Evolutionary conservation across 2,113 vertebrate genomes (phyloP), one percentile per base, ranked within the genome.

Genomic region (Mesembrinibis cayennensis): DNA sequence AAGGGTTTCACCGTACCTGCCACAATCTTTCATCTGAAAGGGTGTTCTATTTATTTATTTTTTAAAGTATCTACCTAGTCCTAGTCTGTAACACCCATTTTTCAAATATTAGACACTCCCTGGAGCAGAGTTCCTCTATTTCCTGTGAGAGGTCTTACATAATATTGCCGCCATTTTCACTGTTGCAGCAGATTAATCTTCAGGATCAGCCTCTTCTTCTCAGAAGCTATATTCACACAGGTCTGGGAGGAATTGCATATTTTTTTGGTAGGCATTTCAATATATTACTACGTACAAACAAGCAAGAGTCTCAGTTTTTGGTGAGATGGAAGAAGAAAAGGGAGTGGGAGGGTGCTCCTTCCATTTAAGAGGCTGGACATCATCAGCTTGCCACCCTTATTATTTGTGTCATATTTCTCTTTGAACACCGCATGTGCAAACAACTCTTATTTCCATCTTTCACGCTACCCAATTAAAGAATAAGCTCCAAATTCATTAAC

Each of bases 171-270:
- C 40, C 21, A 58, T 86, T 72, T 81, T 56, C n/a, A 83, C 16
- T 42, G 27, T 5, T 70, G 50, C 19, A 66, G 59, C 45, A 83
- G n/a, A 73, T 38, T 61, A 32, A 77, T 45, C n/a, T 70, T 66
- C 44, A 53, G 58, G 53, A 70, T 80, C 27, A 52, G 30, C n/a
- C 50, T 89, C 61, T 32, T 61, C 40, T 67, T 52, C 78, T 92
- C 49, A 77, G 44, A 72, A 32, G 19, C 18, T 36, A 10, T 10
- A 36, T 12, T 78, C 32, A 72, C 26, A 49, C 16, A 70, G 18
- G 36, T 45, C 53, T 80, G 23, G 23, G 32, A 66, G 18, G 32
- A 82, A 55, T 0, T 16, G 9, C 1, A 0, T 27, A 3, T 23
- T 40, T 82, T 63, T 63, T 34, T 63, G 16, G 22, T 7, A 84